Percentiles rank a stretch among this genome's conserved stretches.
Conservation (phyloP, 2,113 vertebrate genomes). For the Rutilus rutilus region DNA sequence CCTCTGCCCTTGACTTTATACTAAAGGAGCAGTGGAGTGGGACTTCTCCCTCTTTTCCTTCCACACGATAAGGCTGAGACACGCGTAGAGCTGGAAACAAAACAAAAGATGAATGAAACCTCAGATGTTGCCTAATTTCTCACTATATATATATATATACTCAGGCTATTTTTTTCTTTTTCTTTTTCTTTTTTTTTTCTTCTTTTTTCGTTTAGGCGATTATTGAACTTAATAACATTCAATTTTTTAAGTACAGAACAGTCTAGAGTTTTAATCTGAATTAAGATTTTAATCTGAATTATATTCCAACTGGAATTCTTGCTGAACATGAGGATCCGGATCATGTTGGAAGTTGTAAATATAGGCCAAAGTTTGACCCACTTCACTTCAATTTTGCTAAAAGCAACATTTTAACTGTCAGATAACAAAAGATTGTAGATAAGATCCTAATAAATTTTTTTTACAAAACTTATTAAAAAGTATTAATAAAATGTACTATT, state of each 20-base stretch:
- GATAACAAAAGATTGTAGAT: not conserved
- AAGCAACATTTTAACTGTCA: not conserved
- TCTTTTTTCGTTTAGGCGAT: not conserved
- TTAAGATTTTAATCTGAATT: no score
- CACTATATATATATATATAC: no score
- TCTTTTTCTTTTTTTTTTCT: no score
- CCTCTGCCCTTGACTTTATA: not conserved
- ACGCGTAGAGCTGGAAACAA: slow-evolving; percentile 61
- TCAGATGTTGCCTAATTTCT: not conserved
- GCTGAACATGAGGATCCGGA: not conserved
- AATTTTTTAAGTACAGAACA: not conserved
- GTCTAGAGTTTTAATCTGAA: no score
- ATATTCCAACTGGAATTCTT: not conserved
- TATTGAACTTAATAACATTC: not conserved
- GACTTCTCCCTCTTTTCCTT: slow-evolving; percentile 54
- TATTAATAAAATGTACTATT: not conserved
- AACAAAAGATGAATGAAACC: not conserved
- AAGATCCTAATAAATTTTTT: not conserved
- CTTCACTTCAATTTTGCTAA: not conserved
- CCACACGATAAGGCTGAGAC: slow-evolving; percentile 65
- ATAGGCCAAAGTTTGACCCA: not conserved
- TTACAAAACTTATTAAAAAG: not conserved
- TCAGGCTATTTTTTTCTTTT: not conserved
- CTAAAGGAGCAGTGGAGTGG: slow-evolving; percentile 59
- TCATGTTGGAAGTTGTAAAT: not conserved